Evolutionary conservation across 2,888 invertebrate species (phyloP).

Genomic region (Leucozona laternaria): DNA sequence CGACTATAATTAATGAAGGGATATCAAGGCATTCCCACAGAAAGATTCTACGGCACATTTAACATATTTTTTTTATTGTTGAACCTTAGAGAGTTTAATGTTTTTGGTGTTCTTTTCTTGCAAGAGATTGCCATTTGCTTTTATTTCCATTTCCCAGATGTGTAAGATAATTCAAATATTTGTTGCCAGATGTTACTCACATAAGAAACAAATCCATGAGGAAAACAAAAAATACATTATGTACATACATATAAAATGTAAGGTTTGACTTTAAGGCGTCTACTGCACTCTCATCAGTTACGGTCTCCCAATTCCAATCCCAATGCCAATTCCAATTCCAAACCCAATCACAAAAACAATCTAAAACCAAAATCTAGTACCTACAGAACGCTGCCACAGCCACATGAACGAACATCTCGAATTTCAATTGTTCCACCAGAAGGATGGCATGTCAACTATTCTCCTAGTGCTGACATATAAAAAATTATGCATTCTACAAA

Average conservation of each 20-base stretch:
- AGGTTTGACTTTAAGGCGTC: not conserved
- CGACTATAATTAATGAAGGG: too few relatives aligned
- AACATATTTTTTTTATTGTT: too few relatives aligned
- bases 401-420: slow-evolving; percentile 35
- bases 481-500: slow-evolving; percentile 39
- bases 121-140: too few relatives aligned
- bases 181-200: not conserved
- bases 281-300: slow-evolving; percentile 2
- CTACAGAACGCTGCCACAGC: not conserved
- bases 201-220: not conserved
- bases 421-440: slow-evolving; percentile 41
- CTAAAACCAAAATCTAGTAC: not conserved
- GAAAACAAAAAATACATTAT: not conserved
- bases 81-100: too few relatives aligned
- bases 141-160: not conserved
- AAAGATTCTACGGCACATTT: too few relatives aligned
- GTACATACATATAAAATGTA: not conserved
- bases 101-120: too few relatives aligned
- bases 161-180: not conserved
- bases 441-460: slow-evolving; percentile 38
- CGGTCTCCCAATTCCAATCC: not conserved
- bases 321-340: slow-evolving; percentile 8
- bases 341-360: not conserved
- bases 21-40: too few relatives aligned
- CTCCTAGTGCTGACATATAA: slow-evolving; percentile 20